Conservation (phyloP, 2,113 vertebrate species). For the Atractosteus spatula region DNA sequence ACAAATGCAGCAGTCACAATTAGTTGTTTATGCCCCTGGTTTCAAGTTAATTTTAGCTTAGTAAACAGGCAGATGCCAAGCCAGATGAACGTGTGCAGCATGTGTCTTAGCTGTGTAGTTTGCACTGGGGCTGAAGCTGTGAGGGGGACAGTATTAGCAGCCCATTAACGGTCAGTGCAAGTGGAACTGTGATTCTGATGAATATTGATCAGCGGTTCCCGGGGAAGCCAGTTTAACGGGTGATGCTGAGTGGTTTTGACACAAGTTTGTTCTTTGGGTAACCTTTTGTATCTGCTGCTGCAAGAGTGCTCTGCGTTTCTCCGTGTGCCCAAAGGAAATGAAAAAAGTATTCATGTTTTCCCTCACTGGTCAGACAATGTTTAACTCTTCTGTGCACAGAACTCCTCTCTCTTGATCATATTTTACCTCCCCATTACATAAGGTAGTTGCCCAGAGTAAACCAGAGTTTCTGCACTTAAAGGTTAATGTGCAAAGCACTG, state of each 20-base stretch:
- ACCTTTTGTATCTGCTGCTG: constrained; percentile 29
- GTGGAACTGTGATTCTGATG: constrained; percentile 51
- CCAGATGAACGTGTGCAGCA: constrained; percentile 47
- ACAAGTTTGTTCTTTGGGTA: constrained; percentile 34
- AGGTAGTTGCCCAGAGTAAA: no score
- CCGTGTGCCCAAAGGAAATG: accelerated
- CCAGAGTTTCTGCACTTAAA: no score
- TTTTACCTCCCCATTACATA: no score
- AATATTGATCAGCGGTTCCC: constrained; percentile 57
- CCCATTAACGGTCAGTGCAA: constrained; percentile 55
- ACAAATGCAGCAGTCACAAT: constrained; percentile 57
- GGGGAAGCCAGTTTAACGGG: constrained; percentile 31
- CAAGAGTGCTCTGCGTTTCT: constrained; percentile 26
- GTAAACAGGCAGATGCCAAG: constrained; percentile 54
- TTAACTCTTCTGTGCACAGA: neutral
- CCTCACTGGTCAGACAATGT: constrained; percentile 2
- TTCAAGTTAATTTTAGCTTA: constrained; percentile 60
- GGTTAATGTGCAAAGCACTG: no score
- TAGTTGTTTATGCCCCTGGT: constrained; percentile 46
- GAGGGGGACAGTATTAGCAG: constrained; percentile 53
- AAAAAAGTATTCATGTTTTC: neutral
- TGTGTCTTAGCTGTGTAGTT: constrained; percentile 46
- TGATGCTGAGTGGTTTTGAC: constrained; percentile 50
- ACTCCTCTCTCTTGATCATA: neutral
- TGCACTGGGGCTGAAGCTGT: constrained; percentile 51